These are phyloP conservation scores for Stenichneumon culpator DNA, from an alignment of 2,888 invertebrate genomes.

Conservation along the genomic window DNA sequence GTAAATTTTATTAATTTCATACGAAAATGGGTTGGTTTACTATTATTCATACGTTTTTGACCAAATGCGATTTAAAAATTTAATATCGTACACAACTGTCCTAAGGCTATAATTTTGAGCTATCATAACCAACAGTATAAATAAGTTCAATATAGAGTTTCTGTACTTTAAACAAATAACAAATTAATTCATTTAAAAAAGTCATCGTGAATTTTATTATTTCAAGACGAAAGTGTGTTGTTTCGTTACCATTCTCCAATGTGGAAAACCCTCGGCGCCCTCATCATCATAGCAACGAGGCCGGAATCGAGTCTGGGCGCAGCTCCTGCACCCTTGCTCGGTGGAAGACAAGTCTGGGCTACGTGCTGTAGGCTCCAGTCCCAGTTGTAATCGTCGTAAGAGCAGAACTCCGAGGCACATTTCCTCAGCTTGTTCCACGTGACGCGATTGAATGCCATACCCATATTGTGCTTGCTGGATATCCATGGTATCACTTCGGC, in stretches of 20 bases:
- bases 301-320: constrained; percentile 82
- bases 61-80: too few relatives aligned
- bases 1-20: too few relatives aligned
- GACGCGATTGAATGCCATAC: constrained; percentile 96
- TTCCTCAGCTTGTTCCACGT: constrained; percentile 94
- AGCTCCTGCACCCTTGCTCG: constrained; percentile 86
- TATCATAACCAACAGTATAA: too few relatives aligned
- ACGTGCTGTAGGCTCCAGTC: constrained; percentile 98
- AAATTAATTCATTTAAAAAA: neutral
- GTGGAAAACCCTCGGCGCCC: constrained; percentile 98
- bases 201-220: neutral
- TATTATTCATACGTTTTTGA: too few relatives aligned
- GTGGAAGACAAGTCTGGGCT: constrained; percentile 92
- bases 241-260: constrained; percentile 97
- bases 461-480: constrained; percentile 99
- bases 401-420: constrained; percentile 95
- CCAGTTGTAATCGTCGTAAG: constrained; percentile 99
- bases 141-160: too few relatives aligned
- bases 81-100: too few relatives aligned
- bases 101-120: too few relatives aligned
- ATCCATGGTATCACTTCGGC: constrained; percentile 97
- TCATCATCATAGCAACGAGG: constrained; percentile 94
- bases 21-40: too few relatives aligned
- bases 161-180: too few relatives aligned
- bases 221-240: neutral